phyloP scores from a whole-genome alignment of 2,888 invertebrate species.

The Phasia obesa region DNA sequence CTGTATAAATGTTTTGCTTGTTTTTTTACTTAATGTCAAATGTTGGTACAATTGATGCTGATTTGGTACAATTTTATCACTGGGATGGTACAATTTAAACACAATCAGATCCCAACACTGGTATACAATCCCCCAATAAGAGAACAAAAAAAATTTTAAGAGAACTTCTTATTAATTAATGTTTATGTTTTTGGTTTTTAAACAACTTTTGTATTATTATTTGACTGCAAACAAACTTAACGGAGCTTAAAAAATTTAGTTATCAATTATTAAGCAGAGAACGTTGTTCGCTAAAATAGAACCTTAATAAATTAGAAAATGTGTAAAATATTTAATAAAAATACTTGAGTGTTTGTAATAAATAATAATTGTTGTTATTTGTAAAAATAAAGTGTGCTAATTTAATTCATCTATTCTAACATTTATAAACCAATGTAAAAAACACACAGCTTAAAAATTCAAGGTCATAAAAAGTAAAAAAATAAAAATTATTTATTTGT shows the following conservation, averaged over 20 bases:
- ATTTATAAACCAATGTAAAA: no score
- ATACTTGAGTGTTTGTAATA: neutral
- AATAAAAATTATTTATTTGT: no score
- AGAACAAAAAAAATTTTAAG: no score
- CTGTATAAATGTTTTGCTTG: no score
- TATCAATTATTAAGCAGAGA: conserved; percentile 39
- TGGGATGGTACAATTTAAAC: no score
- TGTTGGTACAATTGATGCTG: no score
- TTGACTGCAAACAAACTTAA: conserved; percentile 33
- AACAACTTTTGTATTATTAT: neutral
- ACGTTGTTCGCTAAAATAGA: neutral
- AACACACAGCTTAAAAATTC: neutral
- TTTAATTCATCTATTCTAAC: no score
- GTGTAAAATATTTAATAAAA: neutral
- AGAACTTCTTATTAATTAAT: neutral
- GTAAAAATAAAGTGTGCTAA: neutral
- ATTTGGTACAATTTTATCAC: no score
- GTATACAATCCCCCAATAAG: no score
- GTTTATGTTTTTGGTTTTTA: neutral
- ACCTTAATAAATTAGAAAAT: neutral
- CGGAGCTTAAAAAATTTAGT: conserved; percentile 54
- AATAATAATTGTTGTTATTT: neutral
- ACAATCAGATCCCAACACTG: no score
- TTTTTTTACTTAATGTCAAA: no score
- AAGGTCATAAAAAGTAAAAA: neutral